Base-by-base conservation (phyloP, 2,888 invertebrate species). In the Ochropacha duplaris region DNA sequence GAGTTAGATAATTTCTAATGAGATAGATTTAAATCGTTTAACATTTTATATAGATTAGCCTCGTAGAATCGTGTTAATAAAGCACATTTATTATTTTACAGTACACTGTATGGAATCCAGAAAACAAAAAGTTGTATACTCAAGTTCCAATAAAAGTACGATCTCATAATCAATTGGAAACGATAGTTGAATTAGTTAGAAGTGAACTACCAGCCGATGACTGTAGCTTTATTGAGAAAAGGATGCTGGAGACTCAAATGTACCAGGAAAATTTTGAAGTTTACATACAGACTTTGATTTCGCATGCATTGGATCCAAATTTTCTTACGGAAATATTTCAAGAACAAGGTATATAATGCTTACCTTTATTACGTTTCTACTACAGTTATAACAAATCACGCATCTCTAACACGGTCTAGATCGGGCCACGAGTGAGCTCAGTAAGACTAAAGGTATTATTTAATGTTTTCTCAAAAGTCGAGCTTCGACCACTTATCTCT, bases 191-290 rank as follows among this genome's bases (percentile, higher is more conserved):
- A 88, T 95, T 97, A 83, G 91, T 96, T 75, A 94, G 96, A 64
- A 95, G 95, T 61, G 96, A 97, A 79, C 88, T 96, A 74, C 94
- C 95, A 16, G 87, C 95, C 31, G 95, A 96, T 61, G 95, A 96
- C 71, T 93, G 95, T 71, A 95, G 95, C 79, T 95, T 95, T 76
- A 95, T 96, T 59, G 96, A 96, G 65, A 95, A 95, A 76, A 94
- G 95, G 58, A 96, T 97, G 95, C 94, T 96, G 72, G 96, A 96
- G 66, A 95, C 95, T 57, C 94, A 96, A 71, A 94, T 95, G 74
- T 96, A 96, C 87, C 96, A 97, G 77, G 97, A 97, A 78, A 96
- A 96, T 82, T 98, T 98, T 82, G 97, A 97, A 93, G 97, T 98
- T 49, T 98, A 97, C 78, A 96, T 98, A 82, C 98, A 98, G 84